A percentile compares a stretch with the other conserved stretches of the same genome.
phyloP scores from a whole-genome alignment of 2,888 invertebrate genomes.

The Epinotia bilunana region DNA sequence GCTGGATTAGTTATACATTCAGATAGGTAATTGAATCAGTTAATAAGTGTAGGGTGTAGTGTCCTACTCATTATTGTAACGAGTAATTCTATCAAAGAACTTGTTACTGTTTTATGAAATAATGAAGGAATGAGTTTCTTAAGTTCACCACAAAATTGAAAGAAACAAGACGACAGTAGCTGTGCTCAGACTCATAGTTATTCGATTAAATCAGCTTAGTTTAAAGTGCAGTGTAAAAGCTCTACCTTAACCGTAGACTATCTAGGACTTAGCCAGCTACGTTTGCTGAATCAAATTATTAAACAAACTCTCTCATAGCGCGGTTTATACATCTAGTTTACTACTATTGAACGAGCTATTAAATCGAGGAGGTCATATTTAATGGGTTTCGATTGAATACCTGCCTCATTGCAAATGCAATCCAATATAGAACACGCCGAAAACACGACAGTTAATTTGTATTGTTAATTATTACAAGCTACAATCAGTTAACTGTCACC shows the following conservation, averaged over 20 bases:
- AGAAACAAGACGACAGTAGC: neutral
- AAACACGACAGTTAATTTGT: conserved; percentile 54
- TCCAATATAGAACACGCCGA: conserved; percentile 45
- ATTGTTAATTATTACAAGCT: conserved; percentile 56
- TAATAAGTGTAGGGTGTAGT: too few species aligned
- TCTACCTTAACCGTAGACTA: conserved; percentile 10
- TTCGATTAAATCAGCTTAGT: conserved; percentile 26
- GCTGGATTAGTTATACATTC: too few species aligned
- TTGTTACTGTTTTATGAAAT: neutral
- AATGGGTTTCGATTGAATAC: conserved; percentile 23
- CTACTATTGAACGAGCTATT: neutral
- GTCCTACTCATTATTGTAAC: too few species aligned
- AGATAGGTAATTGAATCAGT: too few species aligned
- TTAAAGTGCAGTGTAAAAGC: conserved; percentile 24
- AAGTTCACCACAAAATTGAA: conserved; percentile 5
- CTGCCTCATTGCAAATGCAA: conserved; percentile 23
- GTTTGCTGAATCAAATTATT: conserved; percentile 14
- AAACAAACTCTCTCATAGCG: neutral
- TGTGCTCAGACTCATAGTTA: conserved; percentile 18
- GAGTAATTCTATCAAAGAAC: too few species aligned
- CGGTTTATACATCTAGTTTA: neutral
- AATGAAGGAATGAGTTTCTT: neutral
- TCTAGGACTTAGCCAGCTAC: conserved; percentile 2
- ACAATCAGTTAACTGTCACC: conserved; percentile 64
- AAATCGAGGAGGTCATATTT: conserved; percentile 12